Percentiles rank a stretch among this genome's conserved stretches.
Conservation (phyloP, 2,113 vertebrate species). For the Corythornis vintsioides region DNA sequence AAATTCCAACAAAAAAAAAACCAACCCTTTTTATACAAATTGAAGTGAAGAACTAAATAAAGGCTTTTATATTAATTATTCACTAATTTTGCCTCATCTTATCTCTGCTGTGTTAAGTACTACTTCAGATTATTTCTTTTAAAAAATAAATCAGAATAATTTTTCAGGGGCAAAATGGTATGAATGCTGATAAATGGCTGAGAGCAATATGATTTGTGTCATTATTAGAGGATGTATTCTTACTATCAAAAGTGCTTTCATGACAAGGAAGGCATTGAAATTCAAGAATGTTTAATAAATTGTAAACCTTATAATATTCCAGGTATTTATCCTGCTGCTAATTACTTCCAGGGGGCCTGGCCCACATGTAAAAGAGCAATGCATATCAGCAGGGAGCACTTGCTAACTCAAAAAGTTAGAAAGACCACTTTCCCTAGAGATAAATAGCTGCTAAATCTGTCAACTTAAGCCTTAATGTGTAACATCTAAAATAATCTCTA, state of each 20-base stretch:
- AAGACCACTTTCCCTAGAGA: slow-evolving; percentile 50
- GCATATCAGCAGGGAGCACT: slow-evolving; percentile 60
- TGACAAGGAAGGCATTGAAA: slow-evolving; percentile 57
- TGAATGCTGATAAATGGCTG: slow-evolving; percentile 14
- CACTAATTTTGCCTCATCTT: slow-evolving; percentile 33
- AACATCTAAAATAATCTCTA: slow-evolving; percentile 46
- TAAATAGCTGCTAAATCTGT: slow-evolving; percentile 61
- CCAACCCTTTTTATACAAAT: not conserved
- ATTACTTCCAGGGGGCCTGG: slow-evolving; percentile 65
- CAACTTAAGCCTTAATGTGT: slow-evolving; percentile 14
- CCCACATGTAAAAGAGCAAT: slow-evolving; percentile 56
- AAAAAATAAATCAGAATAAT: slow-evolving; percentile 57
- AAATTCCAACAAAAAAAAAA: not conserved
- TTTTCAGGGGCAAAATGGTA: slow-evolving; percentile 3
- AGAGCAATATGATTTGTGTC: slow-evolving; percentile 52
- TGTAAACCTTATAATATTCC: slow-evolving; percentile 63
- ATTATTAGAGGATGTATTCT: slow-evolving; percentile 28
- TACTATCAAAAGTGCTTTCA: slow-evolving; percentile 32
- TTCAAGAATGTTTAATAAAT: slow-evolving; percentile 52
- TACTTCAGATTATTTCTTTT: slow-evolving; percentile 22
- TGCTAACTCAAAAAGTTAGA: slow-evolving; percentile 55
- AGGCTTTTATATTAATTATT: slow-evolving; percentile 20
- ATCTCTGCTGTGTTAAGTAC: slow-evolving; percentile 12
- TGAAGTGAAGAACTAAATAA: not conserved
- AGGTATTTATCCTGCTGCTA: slow-evolving; percentile 66